Conservation (phyloP, 2,113 vertebrate genomes). For the Phoenicopterus ruber region DNA sequence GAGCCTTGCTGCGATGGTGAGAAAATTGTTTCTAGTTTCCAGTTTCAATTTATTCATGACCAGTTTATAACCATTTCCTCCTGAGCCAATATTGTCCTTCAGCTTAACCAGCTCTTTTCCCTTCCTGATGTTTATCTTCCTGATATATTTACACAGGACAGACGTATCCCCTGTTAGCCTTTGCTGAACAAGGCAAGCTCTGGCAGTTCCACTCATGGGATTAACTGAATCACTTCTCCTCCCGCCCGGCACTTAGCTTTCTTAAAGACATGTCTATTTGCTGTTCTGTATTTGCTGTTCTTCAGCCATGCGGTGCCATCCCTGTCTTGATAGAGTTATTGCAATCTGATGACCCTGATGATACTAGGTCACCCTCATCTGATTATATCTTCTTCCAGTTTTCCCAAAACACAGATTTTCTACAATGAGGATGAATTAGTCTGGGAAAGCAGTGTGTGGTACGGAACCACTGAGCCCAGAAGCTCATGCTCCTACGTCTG, state of each 20-base stretch:
- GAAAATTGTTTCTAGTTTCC: constrained; percentile 27
- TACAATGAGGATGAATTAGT: rapidly evolving
- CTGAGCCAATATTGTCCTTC: constrained; percentile 42
- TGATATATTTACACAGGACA: constrained; percentile 23
- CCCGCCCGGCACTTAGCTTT: background rate
- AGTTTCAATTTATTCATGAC: constrained; percentile 11
- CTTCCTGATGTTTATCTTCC: constrained; percentile 4
- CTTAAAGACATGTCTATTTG: background rate
- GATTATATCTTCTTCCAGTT: background rate
- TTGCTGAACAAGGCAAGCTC: background rate
- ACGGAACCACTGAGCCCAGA: background rate
- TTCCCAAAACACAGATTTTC: background rate
- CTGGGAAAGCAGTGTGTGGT: background rate
- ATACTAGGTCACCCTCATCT: background rate
- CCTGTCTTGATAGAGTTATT: background rate
- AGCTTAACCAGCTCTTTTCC: constrained; percentile 20
- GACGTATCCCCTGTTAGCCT: background rate
- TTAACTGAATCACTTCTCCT: background rate
- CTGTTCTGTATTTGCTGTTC: background rate
- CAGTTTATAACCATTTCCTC: constrained; percentile 16
- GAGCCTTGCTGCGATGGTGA: background rate
- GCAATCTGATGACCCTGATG: no score
- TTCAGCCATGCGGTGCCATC: background rate
- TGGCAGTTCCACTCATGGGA: background rate
- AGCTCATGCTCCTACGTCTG: rapidly evolving